A percentile compares a stretch with the other conserved stretches of the same genome.
Conservation (phyloP, 2,113 vertebrate species). For the Tiliqua scincoides region DNA sequence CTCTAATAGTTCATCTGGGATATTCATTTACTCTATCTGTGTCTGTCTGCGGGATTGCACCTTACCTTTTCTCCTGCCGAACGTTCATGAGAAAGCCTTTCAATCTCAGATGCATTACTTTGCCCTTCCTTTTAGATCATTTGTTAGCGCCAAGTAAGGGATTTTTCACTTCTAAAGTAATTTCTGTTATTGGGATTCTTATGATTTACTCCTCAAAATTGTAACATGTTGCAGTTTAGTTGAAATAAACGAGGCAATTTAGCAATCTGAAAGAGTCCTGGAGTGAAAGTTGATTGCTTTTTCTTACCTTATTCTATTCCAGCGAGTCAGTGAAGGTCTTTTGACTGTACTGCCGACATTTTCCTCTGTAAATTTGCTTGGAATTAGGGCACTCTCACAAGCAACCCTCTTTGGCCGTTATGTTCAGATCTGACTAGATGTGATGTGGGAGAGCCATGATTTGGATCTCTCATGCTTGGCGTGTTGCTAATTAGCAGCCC, state of each 20-base stretch:
- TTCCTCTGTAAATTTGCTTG: not conserved
- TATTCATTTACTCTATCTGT: not conserved
- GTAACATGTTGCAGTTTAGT: not conserved
- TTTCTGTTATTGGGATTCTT: not conserved
- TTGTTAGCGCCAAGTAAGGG: not conserved
- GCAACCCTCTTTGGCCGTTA: not conserved
- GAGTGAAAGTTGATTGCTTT: not conserved
- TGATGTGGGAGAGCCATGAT: not conserved
- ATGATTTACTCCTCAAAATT: slow-evolving; percentile 20
- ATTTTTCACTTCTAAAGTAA: slow-evolving; percentile 8
- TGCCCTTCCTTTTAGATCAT: not conserved
- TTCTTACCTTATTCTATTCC: not conserved
- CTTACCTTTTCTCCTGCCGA: not conserved
- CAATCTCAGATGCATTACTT: not conserved
- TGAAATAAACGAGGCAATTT: slow-evolving; percentile 23
- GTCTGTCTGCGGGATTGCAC: not conserved
- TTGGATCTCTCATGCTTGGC: not conserved
- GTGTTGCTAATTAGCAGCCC: not conserved
- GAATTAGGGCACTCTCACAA: not conserved
- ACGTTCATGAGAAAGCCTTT: not conserved
- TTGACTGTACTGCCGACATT: not conserved
- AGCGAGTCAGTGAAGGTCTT: not conserved
- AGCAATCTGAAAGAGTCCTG: not conserved
- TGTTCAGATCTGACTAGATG: not conserved
- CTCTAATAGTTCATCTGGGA: slow-evolving; percentile 6